A percentile compares a stretch with the other conserved stretches of the same genome.
These are phyloP conservation scores for Gavia stellata DNA, from an alignment of 2,113 vertebrate species.

Conservation along the genomic window DNA sequence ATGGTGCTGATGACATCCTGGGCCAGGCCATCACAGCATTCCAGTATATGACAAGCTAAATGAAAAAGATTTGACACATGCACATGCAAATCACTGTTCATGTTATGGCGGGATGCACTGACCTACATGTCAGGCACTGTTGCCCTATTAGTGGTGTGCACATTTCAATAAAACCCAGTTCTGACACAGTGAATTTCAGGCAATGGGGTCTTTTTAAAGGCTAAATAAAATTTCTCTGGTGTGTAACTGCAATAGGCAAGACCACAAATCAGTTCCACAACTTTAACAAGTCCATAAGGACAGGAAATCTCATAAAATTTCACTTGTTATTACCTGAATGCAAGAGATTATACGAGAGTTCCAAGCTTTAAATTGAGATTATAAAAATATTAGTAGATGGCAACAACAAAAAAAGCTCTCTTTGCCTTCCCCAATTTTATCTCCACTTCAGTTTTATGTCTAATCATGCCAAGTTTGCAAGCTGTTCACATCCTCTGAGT, in stretches of 20 bases:
- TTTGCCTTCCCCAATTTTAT: neutral
- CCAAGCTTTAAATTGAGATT: neutral
- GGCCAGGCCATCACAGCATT: slow-evolving; percentile 91
- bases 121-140: neutral
- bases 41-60: slow-evolving; percentile 94
- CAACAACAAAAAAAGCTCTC: neutral
- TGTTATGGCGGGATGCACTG: neutral
- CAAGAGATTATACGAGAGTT: neutral
- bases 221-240: neutral
- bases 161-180: neutral
- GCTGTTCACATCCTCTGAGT: neutral
- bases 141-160: neutral
- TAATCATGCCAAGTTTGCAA: neutral
- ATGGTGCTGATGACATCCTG: slow-evolving; percentile 96
- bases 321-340: neutral
- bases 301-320: neutral
- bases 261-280: neutral
- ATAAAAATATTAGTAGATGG: neutral
- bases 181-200: neutral
- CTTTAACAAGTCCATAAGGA: neutral
- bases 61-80: neutral
- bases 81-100: neutral
- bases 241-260: neutral
- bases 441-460: neutral
- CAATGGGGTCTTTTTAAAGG: neutral